Evolutionary conservation across 2,888 invertebrate genomes (phyloP).

Genomic region (Ornithoptera priamus): DNA sequence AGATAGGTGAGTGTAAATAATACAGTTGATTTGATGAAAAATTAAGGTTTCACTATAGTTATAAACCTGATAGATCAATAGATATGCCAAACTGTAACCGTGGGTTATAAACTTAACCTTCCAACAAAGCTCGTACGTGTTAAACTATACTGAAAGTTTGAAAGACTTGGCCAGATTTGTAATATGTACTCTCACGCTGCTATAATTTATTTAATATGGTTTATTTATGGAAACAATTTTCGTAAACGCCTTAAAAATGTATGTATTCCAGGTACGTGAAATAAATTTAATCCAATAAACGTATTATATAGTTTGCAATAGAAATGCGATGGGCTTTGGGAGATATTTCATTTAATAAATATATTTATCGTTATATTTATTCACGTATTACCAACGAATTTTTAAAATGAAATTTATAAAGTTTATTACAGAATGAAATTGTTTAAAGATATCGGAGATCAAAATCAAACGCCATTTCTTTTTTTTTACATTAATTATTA

Average conservation of each 20-base stretch:
- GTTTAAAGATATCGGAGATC: no score
- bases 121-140: background rate
- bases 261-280: no score
- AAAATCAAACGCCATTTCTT: no score
- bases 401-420: no score
- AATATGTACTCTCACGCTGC: background rate
- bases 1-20: conserved; percentile 33
- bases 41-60: background rate
- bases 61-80: background rate
- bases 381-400: no score
- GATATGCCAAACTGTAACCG: background rate
- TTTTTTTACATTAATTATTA: background rate
- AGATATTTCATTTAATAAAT: no score
- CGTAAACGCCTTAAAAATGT: background rate
- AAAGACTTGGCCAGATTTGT: background rate
- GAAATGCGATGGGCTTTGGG: no score
- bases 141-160: background rate
- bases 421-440: no score
- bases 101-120: background rate
- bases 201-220: background rate
- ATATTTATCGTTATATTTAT: no score
- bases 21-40: background rate
- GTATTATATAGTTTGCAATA: no score
- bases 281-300: no score
- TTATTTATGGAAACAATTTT: background rate